phyloP scores from a whole-genome alignment of 2,797 vertebrate genomes.

The Spinus pinus region DNA sequence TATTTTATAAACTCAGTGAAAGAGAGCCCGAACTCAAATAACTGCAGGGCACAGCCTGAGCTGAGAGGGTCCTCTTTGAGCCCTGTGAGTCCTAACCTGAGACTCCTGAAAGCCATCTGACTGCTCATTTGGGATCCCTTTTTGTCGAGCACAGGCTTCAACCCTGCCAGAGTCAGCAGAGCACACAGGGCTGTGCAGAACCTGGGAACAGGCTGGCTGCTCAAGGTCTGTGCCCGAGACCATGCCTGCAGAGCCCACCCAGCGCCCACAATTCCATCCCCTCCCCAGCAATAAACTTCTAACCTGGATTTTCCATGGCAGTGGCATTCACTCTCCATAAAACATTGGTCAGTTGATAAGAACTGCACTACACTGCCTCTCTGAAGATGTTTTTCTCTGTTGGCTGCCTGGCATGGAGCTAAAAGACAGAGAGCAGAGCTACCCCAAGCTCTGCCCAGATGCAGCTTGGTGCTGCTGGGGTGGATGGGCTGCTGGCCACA shows the following conservation, averaged over 20 bases:
- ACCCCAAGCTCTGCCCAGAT: accelerated
- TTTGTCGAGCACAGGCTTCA: not conserved
- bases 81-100: not conserved
- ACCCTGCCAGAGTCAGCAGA: accelerated
- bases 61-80: not conserved
- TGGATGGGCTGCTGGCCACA: accelerated
- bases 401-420: not conserved
- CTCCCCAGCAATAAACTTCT: accelerated
- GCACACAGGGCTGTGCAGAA: not conserved
- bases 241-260: not conserved
- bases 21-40: not conserved
- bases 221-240: not conserved
- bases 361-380: not conserved
- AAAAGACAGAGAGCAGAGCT: not conserved
- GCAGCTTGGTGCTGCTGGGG: accelerated
- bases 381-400: not conserved
- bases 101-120: not conserved
- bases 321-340: not conserved
- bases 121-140: not conserved
- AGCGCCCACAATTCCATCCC: accelerated
- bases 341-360: not conserved
- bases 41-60: not conserved
- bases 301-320: not conserved
- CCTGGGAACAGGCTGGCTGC: accelerated
- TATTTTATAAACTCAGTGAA: not conserved